Percentiles rank a stretch among this genome's conserved stretches.
phyloP scores from a whole-genome alignment of 2,797 vertebrate species.

The Typhlichthys subterraneus region DNA sequence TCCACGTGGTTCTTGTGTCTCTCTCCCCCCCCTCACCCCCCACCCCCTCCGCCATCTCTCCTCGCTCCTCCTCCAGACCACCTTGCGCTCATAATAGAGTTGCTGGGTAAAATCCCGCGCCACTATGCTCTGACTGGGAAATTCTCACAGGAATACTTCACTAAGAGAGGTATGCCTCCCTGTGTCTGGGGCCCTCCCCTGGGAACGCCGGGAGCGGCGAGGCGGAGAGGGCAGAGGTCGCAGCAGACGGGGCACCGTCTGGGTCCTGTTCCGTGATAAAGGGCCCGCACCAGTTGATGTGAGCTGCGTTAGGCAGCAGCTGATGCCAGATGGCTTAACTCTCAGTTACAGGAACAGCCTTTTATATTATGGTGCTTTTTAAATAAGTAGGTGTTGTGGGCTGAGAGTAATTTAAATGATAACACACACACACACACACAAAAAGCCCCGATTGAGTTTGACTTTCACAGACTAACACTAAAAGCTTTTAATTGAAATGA shows the following conservation, averaged over 20 bases:
- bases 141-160: constrained; percentile 85
- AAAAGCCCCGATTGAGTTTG: too few species aligned
- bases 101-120: constrained; percentile 83
- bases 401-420: too few species aligned
- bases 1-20: constrained; percentile 43
- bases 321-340: neutral
- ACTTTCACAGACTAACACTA: too few species aligned
- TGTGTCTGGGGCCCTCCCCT: constrained; percentile 57
- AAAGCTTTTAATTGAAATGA: too few species aligned
- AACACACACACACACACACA: too few species aligned
- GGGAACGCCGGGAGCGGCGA: constrained; percentile 37
- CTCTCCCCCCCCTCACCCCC: constrained; percentile 19
- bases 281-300: constrained; percentile 10
- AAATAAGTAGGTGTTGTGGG: too few species aligned
- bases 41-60: constrained; percentile 35
- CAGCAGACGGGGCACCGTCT: constrained; percentile 29
- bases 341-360: neutral
- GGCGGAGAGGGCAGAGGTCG: constrained; percentile 4
- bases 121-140: constrained; percentile 82
- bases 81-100: constrained; percentile 81
- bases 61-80: constrained; percentile 78
- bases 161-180: constrained; percentile 72
- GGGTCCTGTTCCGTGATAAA: constrained; percentile 1
- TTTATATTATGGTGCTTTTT: too few species aligned
- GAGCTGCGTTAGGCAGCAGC: constrained; percentile 15